Conservation (phyloP, 1,140 invertebrate species). For the Tribolium madens region DNA sequence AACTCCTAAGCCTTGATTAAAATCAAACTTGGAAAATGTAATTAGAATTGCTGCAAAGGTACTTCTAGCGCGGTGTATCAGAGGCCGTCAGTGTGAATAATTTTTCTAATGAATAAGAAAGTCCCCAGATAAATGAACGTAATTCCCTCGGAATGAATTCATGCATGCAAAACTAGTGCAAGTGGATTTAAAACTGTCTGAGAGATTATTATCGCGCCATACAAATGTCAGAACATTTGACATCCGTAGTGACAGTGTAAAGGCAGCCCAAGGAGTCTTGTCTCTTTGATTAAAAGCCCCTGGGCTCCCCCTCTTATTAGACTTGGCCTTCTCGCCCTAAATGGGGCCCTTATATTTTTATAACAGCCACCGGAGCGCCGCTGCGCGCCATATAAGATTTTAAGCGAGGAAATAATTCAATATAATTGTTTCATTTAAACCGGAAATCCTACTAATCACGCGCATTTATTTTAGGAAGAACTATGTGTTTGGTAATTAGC, state of each 20-base stretch:
- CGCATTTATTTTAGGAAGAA: neutral
- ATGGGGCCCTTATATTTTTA: slow-evolving; percentile 37
- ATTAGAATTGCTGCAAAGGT: slow-evolving; percentile 23
- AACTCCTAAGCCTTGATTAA: slow-evolving; percentile 12
- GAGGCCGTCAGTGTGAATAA: slow-evolving; percentile 23
- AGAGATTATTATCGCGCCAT: slow-evolving; percentile 53
- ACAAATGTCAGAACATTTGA: slow-evolving; percentile 54
- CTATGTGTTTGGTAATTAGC: slow-evolving; percentile 14
- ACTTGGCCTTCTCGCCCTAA: slow-evolving; percentile 23
- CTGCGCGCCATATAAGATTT: neutral
- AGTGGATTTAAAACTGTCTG: slow-evolving; percentile 50
- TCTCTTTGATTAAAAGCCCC: slow-evolving; percentile 51
- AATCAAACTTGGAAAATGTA: slow-evolving; percentile 30
- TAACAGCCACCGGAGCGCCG: slow-evolving; percentile 17
- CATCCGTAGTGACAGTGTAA: slow-evolving; percentile 50
- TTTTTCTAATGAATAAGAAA: slow-evolving; percentile 46
- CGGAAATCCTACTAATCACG: slow-evolving; percentile 1
- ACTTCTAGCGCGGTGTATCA: slow-evolving; percentile 1
- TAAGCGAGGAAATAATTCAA: slow-evolving; percentile 16
- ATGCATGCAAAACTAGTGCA: slow-evolving; percentile 47
- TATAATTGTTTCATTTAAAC: slow-evolving; percentile 18
- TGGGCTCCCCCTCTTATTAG: slow-evolving; percentile 39
- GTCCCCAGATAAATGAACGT: slow-evolving; percentile 42
- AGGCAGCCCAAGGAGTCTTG: slow-evolving; percentile 31
- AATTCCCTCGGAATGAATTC: slow-evolving; percentile 48